Percentiles rank a stretch among this genome's conserved stretches.
These are phyloP conservation scores for Chironomus riparius DNA, from an alignment of 2,888 invertebrate species.

Conservation along the genomic window DNA sequence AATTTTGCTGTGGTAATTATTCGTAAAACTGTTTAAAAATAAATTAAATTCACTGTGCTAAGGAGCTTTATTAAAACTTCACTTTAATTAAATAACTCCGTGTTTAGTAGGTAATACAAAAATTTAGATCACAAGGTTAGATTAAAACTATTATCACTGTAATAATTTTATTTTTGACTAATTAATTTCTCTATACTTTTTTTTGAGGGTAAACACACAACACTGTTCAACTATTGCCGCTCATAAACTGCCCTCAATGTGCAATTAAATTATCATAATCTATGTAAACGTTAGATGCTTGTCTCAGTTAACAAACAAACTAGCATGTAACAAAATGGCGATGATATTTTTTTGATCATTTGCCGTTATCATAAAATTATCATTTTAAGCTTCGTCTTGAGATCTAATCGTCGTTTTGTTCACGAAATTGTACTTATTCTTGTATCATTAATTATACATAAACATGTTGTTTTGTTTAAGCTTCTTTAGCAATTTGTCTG, in stretches of 20 bases:
- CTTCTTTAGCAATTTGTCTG: background rate
- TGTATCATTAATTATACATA: background rate
- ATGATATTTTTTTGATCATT: background rate
- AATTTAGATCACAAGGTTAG: background rate
- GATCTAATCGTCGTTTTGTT: conserved; percentile 17
- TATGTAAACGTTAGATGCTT: background rate
- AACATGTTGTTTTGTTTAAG: background rate
- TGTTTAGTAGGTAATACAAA: background rate
- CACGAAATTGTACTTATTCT: background rate
- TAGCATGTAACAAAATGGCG: conserved; percentile 18
- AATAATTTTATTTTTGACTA: background rate
- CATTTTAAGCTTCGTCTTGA: background rate
- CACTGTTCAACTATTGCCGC: too few relatives aligned
- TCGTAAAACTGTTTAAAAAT: background rate
- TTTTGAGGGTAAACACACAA: background rate
- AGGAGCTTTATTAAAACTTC: conserved; percentile 29
- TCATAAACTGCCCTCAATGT: background rate
- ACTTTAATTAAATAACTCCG: conserved; percentile 29
- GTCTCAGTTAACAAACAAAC: background rate
- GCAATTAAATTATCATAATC: conserved; percentile 23
- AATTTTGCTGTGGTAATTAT: conserved; percentile 9
- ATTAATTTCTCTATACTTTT: background rate
- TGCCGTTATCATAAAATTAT: conserved; percentile 23
- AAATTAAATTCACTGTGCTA: background rate
- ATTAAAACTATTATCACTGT: conserved; percentile 18